Percentiles rank a stretch among this genome's conserved stretches.
Evolutionary conservation across 64 coral and sea anemone species (phyloP).

Genomic region (Montipora sp.): DNA sequence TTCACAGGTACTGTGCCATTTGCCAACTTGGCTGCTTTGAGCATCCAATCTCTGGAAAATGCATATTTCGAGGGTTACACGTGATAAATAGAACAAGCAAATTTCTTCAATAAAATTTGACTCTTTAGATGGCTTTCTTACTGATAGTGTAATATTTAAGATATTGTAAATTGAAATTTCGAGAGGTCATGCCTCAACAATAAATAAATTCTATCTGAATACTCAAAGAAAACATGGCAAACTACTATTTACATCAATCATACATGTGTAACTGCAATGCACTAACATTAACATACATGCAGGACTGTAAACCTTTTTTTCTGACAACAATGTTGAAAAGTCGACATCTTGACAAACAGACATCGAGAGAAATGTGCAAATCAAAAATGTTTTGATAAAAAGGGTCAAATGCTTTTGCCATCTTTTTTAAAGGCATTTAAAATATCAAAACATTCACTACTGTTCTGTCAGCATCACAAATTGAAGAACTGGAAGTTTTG

Average conservation of each 20-base stretch:
- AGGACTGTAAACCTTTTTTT: background rate
- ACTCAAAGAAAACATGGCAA: constrained; percentile 2
- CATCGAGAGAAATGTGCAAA: background rate
- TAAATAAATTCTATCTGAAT: constrained; percentile 44
- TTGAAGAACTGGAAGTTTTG: background rate
- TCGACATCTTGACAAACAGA: background rate
- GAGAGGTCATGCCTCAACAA: background rate
- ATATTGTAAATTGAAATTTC: background rate
- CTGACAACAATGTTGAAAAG: background rate
- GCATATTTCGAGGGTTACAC: background rate
- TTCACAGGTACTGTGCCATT: background rate
- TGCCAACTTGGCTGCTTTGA: background rate
- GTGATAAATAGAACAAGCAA: background rate
- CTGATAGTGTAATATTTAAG: background rate
- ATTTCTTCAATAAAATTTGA: constrained; percentile 22
- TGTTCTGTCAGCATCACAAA: background rate
- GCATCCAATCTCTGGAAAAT: background rate
- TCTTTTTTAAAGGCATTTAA: constrained; percentile 32
- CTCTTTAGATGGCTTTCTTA: constrained; percentile 35
- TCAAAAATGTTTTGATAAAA: background rate
- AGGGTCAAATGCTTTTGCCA: background rate
- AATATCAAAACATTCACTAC: background rate
- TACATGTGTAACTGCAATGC: background rate
- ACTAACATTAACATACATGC: background rate
- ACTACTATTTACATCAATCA: constrained; percentile 33